Evolutionary conservation across 1,140 invertebrate genomes (phyloP).

Genomic region (Copidosoma floridanum): DNA sequence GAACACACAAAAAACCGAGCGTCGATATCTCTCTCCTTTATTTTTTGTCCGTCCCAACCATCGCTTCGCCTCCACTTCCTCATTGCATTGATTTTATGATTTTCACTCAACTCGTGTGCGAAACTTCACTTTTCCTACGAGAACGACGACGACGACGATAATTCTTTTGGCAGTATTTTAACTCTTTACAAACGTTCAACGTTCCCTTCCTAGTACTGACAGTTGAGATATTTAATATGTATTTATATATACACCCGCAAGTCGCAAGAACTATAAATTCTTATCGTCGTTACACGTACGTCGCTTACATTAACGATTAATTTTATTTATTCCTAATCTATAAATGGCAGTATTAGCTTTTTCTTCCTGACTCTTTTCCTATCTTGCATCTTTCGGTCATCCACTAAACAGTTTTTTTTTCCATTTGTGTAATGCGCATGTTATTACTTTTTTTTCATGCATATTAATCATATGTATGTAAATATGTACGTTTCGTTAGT

Average conservation of each 20-base stretch:
- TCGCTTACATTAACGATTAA: constrained; percentile 9
- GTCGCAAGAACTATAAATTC: too few species aligned
- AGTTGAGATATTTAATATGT: too few species aligned
- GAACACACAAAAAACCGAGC: constrained; percentile 10
- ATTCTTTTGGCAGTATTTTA: constrained; percentile 4
- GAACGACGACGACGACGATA: too few species aligned
- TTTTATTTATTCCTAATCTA: constrained; percentile 17
- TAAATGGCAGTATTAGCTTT: constrained; percentile 25
- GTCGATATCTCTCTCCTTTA: constrained; percentile 11
- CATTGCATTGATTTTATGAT: background rate
- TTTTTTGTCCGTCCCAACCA: constrained; percentile 8
- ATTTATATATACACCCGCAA: too few species aligned
- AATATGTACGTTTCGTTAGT: constrained; percentile 23
- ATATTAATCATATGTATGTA: constrained; percentile 20
- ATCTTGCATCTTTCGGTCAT: background rate
- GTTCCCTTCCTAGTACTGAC: too few species aligned
- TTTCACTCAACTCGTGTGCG: too few species aligned
- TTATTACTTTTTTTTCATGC: constrained; percentile 1
- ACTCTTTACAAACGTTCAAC: background rate
- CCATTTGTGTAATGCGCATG: background rate
- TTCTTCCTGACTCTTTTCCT: constrained; percentile 3
- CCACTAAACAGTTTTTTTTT: constrained; percentile 14
- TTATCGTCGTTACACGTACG: constrained; percentile 4
- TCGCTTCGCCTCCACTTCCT: background rate
- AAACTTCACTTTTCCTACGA: too few species aligned